phyloP scores from a whole-genome alignment of 2,797 vertebrate genomes.

The Pempheris klunzingeri region DNA sequence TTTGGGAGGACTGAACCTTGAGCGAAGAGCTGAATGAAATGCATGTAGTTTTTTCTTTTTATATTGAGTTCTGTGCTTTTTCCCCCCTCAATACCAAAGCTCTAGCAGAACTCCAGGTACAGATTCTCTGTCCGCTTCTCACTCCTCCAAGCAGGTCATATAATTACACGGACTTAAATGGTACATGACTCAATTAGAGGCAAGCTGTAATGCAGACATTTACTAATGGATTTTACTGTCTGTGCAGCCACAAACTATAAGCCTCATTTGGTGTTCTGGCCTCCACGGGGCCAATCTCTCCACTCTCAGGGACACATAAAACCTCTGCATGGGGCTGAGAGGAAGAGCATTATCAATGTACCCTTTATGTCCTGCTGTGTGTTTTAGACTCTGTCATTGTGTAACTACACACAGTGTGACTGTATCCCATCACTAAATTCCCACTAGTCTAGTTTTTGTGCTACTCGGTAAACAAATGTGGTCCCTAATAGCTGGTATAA shows the following conservation, averaged over 20 bases:
- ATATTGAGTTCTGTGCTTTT: constrained; percentile 75
- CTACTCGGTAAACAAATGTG: constrained; percentile 45
- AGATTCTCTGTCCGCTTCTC: constrained; percentile 73
- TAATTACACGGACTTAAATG: constrained; percentile 80
- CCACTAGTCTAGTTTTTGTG: constrained; percentile 72
- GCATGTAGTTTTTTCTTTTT: constrained; percentile 33
- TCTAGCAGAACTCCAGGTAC: constrained; percentile 86
- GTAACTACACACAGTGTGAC: constrained; percentile 68
- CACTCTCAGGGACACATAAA: constrained; percentile 26
- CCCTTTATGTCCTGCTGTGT: constrained; percentile 83
- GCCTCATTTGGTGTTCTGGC: constrained; percentile 25
- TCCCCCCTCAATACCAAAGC: constrained; percentile 77
- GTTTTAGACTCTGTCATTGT: constrained; percentile 74
- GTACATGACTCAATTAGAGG: constrained; percentile 73
- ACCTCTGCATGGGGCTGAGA: constrained; percentile 20
- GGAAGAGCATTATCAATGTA: constrained; percentile 64
- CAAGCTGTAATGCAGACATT: constrained; percentile 11
- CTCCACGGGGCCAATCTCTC: constrained; percentile 25
- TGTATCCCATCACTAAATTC: constrained; percentile 83
- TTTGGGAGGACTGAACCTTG: constrained; percentile 16
- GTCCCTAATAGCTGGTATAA: constrained; percentile 67
- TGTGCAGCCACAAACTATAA: constrained; percentile 46
- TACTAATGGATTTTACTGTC: constrained; percentile 34
- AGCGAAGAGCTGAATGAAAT: constrained; percentile 32
- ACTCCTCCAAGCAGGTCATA: constrained; percentile 64